Percentiles rank a stretch among this genome's conserved stretches.
These are phyloP conservation scores for Entomobrya multifasciata DNA, from an alignment of 2,888 invertebrate genomes.

Conservation along the genomic window DNA sequence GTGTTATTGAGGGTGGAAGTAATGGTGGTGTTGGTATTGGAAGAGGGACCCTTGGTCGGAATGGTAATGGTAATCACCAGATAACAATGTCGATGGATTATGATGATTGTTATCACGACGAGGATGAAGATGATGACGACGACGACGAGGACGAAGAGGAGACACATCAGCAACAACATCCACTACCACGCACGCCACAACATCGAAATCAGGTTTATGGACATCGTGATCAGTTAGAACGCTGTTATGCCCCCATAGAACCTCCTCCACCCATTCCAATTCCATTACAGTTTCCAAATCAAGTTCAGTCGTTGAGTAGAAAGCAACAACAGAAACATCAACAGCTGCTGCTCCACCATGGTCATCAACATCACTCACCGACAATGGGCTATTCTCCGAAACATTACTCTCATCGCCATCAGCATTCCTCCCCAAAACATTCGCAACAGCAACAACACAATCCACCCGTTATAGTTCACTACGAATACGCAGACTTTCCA, in stretches of 20 bases:
- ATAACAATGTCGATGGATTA: conserved; percentile 75
- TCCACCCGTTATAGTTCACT: conserved; percentile 75
- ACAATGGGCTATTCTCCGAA: conserved; percentile 73
- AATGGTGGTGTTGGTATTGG: conserved; percentile 25
- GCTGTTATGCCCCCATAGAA: conserved; percentile 63
- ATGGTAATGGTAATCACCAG: conserved; percentile 74
- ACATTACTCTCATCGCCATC: conserved; percentile 64
- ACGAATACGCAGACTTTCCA: conserved; percentile 74
- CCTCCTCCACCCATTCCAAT: conserved; percentile 64
- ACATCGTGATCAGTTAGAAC: conserved; percentile 63
- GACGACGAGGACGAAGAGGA: conserved; percentile 44
- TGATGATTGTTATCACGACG: conserved; percentile 64
- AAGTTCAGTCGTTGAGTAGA: conserved; percentile 64
- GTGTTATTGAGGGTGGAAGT: conserved; percentile 54
- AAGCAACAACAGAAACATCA: conserved; percentile 71
- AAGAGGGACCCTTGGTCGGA: conserved; percentile 63
- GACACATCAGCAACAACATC: conserved; percentile 16
- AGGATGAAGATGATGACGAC: conserved; percentile 66
- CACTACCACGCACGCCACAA: conserved; percentile 38
- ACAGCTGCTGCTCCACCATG: conserved; percentile 68
- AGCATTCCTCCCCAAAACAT: conserved; percentile 45
- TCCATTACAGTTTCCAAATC: conserved; percentile 68
- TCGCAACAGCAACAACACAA: conserved; percentile 56
- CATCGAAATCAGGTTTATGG: conserved; percentile 64
- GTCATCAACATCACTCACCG: conserved; percentile 72